Base-by-base conservation (phyloP, 2,797 vertebrate genomes). In the Tangara arthus region DNA sequence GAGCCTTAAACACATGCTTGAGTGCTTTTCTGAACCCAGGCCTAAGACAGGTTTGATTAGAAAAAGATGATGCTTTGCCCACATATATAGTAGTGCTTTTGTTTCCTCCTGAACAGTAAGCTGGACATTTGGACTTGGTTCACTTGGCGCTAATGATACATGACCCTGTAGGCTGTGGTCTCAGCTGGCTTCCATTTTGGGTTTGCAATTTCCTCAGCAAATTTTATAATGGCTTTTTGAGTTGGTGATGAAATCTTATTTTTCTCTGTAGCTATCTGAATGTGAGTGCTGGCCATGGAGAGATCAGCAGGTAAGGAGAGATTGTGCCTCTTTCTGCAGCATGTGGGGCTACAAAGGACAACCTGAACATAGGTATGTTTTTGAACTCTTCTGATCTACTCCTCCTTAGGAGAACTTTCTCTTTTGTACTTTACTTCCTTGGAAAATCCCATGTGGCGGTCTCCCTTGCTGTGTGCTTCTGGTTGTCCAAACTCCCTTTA, bases 81-180 rank as follows among this genome's bases (percentile, higher is more conserved):
- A 76, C 34, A 6, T 46, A 35, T 83, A 94, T 70, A 96, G 82
- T 93, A 34, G 79, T 79, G 85, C 89, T 95, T 93, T 95, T 96
- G 94, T 96, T 94, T 94, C 72, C 66, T 92, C 14, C 60, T 39
- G 47, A 95, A 49, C 89, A 88, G 91, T 91, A 35, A 83, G 72
- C 87, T 95, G 95, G 95, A 90, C 95, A 87, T 91, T 96, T 94
- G 89, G 96, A 59, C 94, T 92, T 86, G 96, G 87, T 94, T 95
- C 95, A 95, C 90, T 95, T 95, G 93, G 91, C 0, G 44, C 92
- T 94, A 96, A 96, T 95, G 94, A 94, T 86, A 89, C 90, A 63
- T 89, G 82, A 93, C 94, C 87, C 85, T 72, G 66, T 60, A 35
- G 77, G 50, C 79, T 97, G 89, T 83, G 85, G 82, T 92, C 91